phyloP scores from a whole-genome alignment of 2,888 invertebrate species.

The Bombyx huttoni region DNA sequence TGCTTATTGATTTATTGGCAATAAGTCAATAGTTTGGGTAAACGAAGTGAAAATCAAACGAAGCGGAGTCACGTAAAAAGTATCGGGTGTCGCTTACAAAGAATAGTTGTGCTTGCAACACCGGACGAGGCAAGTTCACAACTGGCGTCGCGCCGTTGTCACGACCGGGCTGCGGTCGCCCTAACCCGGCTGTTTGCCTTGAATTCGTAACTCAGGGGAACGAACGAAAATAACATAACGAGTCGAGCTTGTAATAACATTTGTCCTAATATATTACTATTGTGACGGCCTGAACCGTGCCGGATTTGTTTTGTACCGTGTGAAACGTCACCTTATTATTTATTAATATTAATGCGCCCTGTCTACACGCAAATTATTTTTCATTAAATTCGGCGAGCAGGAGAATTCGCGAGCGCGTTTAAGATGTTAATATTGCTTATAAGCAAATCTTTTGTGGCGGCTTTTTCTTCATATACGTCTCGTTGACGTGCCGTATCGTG shows the following conservation, averaged over 20 bases:
- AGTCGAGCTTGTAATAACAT: constrained; percentile 66
- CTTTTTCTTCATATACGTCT: constrained; percentile 26
- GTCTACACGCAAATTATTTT: constrained; percentile 55
- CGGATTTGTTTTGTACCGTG: constrained; percentile 59
- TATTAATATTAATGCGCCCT: constrained; percentile 58
- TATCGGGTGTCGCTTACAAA: neutral
- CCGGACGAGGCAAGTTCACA: neutral
- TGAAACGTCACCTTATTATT: constrained; percentile 58
- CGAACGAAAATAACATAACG: constrained; percentile 65
- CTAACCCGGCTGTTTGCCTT: constrained; percentile 25
- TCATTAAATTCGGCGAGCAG: constrained; percentile 41
- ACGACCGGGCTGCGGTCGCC: constrained; percentile 16
- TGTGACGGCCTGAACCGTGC: constrained; percentile 55
- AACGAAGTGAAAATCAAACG: neutral
- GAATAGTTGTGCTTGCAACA: neutral
- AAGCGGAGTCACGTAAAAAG: neutral
- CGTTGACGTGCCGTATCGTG: constrained; percentile 17
- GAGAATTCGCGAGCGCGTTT: constrained; percentile 26
- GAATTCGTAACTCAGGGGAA: constrained; percentile 38
- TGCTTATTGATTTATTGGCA: neutral
- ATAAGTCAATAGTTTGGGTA: neutral
- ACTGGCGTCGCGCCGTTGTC: neutral
- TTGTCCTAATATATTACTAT: constrained; percentile 68
- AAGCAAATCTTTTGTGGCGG: constrained; percentile 39
- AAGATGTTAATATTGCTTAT: constrained; percentile 35